Percentiles rank a stretch among this genome's conserved stretches.
Conservation (phyloP, 2,797 vertebrate genomes). For the Peromyscus eremicus region DNA sequence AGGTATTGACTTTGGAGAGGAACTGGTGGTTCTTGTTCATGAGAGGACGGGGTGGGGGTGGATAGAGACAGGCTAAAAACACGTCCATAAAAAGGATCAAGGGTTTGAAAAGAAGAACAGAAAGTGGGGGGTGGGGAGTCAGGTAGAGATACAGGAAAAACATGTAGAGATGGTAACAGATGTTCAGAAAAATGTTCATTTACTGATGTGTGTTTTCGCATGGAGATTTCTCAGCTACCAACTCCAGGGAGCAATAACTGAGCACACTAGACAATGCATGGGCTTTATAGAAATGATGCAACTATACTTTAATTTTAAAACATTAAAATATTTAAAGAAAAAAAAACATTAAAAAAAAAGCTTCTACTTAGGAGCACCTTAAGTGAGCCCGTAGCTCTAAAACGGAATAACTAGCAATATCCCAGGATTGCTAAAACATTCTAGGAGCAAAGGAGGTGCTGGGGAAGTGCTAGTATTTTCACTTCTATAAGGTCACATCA, state of each 20-base stretch:
- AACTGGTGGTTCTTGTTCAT: neutral
- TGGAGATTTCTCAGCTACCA: neutral
- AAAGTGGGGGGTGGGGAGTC: neutral
- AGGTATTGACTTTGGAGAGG: neutral
- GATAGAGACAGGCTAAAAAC: neutral
- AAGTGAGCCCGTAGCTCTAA: neutral
- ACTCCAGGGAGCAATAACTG: too few relatives aligned
- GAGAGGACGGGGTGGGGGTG: neutral
- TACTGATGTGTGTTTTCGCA: neutral
- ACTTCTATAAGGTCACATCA: neutral
- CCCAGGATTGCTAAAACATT: neutral
- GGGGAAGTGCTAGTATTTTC: neutral
- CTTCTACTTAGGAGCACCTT: neutral
- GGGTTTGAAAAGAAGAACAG: neutral
- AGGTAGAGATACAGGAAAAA: neutral
- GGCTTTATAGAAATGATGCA: neutral
- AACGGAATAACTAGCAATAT: neutral
- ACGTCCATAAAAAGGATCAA: neutral
- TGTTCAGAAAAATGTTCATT: neutral
- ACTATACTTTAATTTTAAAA: neutral
- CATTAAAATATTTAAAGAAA: neutral
- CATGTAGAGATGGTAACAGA: neutral
- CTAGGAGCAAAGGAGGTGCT: neutral
- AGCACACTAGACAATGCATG: neutral
- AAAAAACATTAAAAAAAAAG: neutral